These are phyloP conservation scores for Solenodon paradoxus DNA, from an alignment of 2,113 vertebrate genomes.

Conservation along the genomic window DNA sequence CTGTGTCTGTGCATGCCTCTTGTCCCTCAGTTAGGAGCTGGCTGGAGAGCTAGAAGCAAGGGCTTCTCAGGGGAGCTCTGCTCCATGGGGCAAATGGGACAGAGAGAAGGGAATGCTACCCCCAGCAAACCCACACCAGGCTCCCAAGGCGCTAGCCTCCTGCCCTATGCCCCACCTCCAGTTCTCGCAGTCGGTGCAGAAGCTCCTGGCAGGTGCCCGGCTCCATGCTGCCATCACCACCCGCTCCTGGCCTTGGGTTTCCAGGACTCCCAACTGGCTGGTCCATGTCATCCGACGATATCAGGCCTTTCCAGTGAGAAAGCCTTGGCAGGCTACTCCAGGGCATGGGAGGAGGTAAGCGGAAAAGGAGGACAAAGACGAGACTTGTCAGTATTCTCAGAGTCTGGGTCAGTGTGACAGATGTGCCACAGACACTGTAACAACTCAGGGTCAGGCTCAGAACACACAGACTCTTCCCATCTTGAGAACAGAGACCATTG, in stretches of 20 bases:
- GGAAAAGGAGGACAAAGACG: not conserved
- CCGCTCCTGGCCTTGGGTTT: conserved; percentile 63
- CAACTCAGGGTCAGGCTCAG: not conserved
- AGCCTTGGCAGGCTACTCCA: not conserved
- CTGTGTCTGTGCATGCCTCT: not conserved
- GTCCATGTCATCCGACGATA: conserved; percentile 83
- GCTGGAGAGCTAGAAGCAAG: not conserved
- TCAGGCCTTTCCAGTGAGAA: conserved; percentile 55
- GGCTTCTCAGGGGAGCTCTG: not conserved
- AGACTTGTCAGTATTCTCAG: not conserved
- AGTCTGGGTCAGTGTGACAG: not conserved
- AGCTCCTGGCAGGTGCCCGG: conserved; percentile 82
- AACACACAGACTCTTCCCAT: not conserved
- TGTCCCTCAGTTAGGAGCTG: not conserved
- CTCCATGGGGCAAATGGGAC: not conserved
- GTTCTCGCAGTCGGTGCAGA: conserved; percentile 84
- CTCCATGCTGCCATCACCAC: conserved; percentile 67
- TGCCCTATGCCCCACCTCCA: conserved; percentile 76
- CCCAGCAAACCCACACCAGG: not conserved
- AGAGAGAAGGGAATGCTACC: not conserved
- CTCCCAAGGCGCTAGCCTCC: not conserved
- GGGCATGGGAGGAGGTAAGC: not conserved
- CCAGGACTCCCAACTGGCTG: conserved; percentile 64
- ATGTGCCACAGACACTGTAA: not conserved
- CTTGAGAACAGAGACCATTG: not conserved